Evolutionary conservation across 2,797 vertebrate genomes (phyloP).

Genomic region (Alca torda): DNA sequence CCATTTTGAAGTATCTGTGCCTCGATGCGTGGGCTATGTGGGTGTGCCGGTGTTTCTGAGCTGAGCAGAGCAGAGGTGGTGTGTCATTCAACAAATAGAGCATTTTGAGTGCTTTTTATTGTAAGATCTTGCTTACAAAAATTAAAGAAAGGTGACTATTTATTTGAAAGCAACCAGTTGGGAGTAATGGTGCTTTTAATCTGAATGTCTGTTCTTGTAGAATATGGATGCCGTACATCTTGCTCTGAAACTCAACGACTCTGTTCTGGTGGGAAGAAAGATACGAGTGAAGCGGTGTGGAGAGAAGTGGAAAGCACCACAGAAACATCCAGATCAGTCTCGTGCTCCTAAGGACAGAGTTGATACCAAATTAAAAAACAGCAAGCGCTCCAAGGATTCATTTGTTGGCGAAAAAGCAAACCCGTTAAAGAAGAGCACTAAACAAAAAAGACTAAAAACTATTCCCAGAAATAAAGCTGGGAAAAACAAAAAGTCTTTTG

Average conservation of each 20-base stretch:
- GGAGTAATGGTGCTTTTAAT: not conserved
- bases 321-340: not conserved
- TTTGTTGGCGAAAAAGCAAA: slow-evolving; percentile 76
- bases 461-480: slow-evolving; percentile 13
- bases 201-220: slow-evolving; percentile 28
- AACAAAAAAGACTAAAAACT: slow-evolving; percentile 62
- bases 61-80: not conserved
- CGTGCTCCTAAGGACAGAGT: slow-evolving; percentile 22
- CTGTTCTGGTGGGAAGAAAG: slow-evolving; percentile 76
- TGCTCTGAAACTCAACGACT: slow-evolving; percentile 77
- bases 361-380: not conserved
- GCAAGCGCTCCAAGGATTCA: not conserved
- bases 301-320: slow-evolving; percentile 58
- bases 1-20: not conserved
- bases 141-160: not conserved
- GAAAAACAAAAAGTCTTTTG: slow-evolving; percentile 24
- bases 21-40: not conserved
- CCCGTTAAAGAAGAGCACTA: slow-evolving; percentile 27
- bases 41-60: not conserved
- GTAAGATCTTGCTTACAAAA: not conserved
- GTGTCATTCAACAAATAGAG: not conserved
- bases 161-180: not conserved
- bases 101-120: not conserved
- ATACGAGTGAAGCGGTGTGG: slow-evolving; percentile 72
- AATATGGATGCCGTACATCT: slow-evolving; percentile 78